Evolutionary conservation across 2,113 vertebrate genomes (phyloP).

Genomic region (Chamaetylas fuelleborni): DNA sequence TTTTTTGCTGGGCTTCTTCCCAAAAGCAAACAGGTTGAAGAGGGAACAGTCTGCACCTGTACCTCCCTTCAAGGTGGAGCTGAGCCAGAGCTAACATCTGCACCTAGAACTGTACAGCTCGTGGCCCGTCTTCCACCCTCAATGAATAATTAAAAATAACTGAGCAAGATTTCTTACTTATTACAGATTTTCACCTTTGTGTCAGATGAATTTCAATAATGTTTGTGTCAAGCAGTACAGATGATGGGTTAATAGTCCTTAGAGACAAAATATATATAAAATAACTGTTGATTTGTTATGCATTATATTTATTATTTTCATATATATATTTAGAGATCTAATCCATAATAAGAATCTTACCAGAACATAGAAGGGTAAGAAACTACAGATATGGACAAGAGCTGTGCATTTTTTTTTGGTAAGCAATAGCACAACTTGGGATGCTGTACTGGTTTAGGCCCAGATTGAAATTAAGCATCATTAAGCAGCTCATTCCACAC

Average conservation of each 20-base stretch:
- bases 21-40: background rate
- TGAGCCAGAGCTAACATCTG: background rate
- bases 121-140: background rate
- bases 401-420: background rate
- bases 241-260: background rate
- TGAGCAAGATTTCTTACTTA: background rate
- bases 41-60: background rate
- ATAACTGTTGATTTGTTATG: background rate
- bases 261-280: background rate
- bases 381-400: background rate
- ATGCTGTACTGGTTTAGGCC: background rate
- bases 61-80: background rate
- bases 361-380: background rate
- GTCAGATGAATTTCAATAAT: background rate
- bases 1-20: background rate
- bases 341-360: background rate
- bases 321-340: background rate
- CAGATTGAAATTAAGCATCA: background rate
- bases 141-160: background rate
- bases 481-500: background rate
- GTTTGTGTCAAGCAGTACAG: background rate
- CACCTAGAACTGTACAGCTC: background rate
- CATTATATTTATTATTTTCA: background rate
- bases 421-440: background rate
- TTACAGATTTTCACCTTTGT: background rate